Evolutionary conservation across 35 echinoderm and acorn worm species (phyloP).

Genomic region (Amphiura filiformis): DNA sequence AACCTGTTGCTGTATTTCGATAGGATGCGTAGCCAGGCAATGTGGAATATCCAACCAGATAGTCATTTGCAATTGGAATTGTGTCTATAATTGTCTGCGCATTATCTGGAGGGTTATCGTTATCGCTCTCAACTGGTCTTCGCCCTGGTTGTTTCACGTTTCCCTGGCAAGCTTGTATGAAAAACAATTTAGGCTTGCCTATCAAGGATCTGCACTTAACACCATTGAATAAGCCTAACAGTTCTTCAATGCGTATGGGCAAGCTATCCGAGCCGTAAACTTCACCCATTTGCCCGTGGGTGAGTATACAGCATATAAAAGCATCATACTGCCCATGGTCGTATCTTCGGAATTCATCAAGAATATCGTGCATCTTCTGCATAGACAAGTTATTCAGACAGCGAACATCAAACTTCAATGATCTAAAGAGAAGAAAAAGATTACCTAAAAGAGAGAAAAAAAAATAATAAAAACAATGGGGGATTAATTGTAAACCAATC

Average conservation of each 20-base stretch:
- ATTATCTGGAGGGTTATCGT: neutral
- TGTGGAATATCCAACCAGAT: neutral
- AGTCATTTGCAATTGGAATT: neutral
- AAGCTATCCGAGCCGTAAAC: slow-evolving; percentile 10
- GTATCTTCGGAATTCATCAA: neutral
- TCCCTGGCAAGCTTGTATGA: neutral
- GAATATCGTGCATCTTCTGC: neutral
- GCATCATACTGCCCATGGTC: neutral
- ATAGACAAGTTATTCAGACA: neutral
- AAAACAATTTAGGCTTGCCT: neutral
- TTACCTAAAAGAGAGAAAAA: too few relatives aligned
- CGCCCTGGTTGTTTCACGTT: neutral
- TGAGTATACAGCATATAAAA: neutral
- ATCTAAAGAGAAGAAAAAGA: neutral
- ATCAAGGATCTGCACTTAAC: neutral
- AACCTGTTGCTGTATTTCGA: neutral
- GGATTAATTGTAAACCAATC: too few relatives aligned
- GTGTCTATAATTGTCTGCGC: too few relatives aligned
- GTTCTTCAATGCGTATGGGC: neutral
- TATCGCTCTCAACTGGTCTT: neutral
- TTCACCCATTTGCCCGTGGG: neutral
- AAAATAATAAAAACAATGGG: too few relatives aligned
- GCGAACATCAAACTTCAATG: neutral
- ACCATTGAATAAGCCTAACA: neutral
- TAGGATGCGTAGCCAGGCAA: neutral